Evolutionary conservation across 2,888 invertebrate species (phyloP).

Genomic region (Hymenopus coronatus): DNA sequence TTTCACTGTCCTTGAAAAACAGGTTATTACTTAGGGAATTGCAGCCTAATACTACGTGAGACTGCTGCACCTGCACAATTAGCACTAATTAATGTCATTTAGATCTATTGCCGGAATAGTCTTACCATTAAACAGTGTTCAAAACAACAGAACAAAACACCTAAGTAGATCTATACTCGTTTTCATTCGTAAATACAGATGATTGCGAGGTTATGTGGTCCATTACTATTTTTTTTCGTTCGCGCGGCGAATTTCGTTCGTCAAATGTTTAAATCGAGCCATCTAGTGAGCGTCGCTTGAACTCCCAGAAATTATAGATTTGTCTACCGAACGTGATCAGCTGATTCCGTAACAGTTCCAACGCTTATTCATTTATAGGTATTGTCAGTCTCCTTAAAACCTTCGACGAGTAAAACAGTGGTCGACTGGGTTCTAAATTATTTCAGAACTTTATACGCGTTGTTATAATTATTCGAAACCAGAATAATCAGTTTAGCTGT

Average conservation of each 20-base stretch:
- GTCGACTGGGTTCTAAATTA: neutral
- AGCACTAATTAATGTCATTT: neutral
- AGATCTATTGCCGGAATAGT: neutral
- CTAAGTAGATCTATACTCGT: neutral
- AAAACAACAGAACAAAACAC: neutral
- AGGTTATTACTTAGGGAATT: constrained; percentile 1
- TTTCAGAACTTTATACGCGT: neutral
- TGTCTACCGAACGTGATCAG: constrained; percentile 17
- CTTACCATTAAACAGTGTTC: neutral
- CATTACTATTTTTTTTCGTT: neutral
- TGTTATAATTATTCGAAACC: neutral
- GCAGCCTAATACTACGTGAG: constrained; percentile 5
- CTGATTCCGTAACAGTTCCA: neutral
- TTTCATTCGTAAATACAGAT: neutral
- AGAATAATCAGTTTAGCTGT: neutral
- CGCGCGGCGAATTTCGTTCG: neutral
- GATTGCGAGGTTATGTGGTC: constrained; percentile 12
- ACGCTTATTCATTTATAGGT: neutral
- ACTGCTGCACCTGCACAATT: constrained; percentile 1
- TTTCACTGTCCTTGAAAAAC: constrained; percentile 12
- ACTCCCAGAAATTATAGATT: constrained; percentile 17
- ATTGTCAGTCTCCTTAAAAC: neutral
- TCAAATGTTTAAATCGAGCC: constrained; percentile 12
- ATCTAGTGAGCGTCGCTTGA: constrained; percentile 17
- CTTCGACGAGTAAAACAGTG: neutral